Conservation (phyloP, 2,797 vertebrate species). For the Characodon lateralis region DNA sequence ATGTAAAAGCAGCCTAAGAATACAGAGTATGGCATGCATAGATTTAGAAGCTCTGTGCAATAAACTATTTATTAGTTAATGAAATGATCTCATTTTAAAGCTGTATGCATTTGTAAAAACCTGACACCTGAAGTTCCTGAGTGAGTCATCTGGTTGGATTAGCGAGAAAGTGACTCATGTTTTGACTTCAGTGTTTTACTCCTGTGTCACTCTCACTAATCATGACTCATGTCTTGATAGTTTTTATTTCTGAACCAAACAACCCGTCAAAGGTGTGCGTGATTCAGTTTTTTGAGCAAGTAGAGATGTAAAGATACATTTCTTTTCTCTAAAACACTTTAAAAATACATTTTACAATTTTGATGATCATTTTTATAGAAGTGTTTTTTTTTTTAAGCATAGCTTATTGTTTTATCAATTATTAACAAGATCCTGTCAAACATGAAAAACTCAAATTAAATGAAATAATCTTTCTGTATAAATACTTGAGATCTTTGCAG, state of each 20-base stretch:
- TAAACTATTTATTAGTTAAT: background rate
- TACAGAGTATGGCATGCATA: background rate
- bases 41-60: background rate
- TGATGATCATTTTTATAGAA: background rate
- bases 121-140: slow-evolving; percentile 19
- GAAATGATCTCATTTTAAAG: slow-evolving; percentile 9
- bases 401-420: background rate
- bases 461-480: background rate
- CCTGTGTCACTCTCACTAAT: slow-evolving; percentile 18
- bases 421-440: background rate
- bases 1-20: background rate
- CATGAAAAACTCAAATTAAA: background rate
- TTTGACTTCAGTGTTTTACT: slow-evolving; percentile 26
- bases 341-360: background rate
- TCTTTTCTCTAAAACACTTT: background rate
- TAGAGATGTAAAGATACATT: too few relatives aligned
- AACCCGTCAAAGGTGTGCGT: background rate
- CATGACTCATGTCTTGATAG: slow-evolving; percentile 10
- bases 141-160: slow-evolving; percentile 59
- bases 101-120: slow-evolving; percentile 21
- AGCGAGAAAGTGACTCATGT: slow-evolving; percentile 55
- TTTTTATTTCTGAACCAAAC: background rate
- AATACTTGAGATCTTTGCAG: background rate
- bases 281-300: background rate
- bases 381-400: too few relatives aligned